Evolutionary conservation across 2,113 vertebrate species (phyloP).

Genomic region (Penelope pileata): DNA sequence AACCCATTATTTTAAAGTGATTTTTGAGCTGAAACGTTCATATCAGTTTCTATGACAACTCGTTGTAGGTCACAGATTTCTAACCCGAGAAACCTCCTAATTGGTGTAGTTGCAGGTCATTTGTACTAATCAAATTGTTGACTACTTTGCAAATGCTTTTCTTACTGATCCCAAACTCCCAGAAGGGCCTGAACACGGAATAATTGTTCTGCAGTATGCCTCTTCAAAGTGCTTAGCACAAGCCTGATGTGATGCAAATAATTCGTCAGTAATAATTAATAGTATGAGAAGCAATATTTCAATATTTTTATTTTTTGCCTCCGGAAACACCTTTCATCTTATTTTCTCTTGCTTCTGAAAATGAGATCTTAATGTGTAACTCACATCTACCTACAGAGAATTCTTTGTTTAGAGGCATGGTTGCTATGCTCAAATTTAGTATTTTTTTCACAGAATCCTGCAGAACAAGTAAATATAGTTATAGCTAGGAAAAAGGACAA

Average conservation of each 20-base stretch:
- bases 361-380: not conserved
- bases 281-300: not conserved
- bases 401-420: constrained; percentile 8
- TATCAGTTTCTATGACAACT: constrained; percentile 66
- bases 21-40: not conserved
- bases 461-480: constrained; percentile 5
- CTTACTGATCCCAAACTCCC: constrained; percentile 36
- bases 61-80: constrained; percentile 44
- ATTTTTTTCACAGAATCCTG: constrained; percentile 17
- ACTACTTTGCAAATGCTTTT: constrained; percentile 53
- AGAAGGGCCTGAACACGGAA: not conserved
- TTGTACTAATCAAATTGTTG: constrained; percentile 63
- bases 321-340: not conserved
- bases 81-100: constrained; percentile 54
- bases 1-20: constrained; percentile 39
- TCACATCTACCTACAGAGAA: not conserved
- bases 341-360: constrained; percentile 12
- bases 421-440: constrained; percentile 27
- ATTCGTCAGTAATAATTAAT: constrained; percentile 30
- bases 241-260: not conserved
- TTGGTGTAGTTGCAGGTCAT: constrained; percentile 52
- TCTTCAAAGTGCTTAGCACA: not conserved
- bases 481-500: not conserved
- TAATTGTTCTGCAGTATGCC: constrained; percentile 6
- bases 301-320: too few relatives aligned